These are phyloP conservation scores for Dexiosoma caninum DNA, from an alignment of 2,888 invertebrate species.

Conservation along the genomic window DNA sequence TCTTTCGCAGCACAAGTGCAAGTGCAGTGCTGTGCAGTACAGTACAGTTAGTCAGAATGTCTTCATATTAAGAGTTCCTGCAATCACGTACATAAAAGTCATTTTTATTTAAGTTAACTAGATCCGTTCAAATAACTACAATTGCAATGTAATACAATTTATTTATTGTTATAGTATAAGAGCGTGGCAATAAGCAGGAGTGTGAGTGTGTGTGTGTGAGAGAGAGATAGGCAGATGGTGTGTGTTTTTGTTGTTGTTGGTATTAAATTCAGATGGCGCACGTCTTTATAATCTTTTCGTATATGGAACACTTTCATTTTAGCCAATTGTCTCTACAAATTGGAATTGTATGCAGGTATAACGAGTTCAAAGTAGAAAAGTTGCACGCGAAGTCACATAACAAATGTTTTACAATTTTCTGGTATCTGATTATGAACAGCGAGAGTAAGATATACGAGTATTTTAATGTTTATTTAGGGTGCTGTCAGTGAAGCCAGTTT, in stretches of 20 bases:
- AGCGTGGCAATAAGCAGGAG: conserved; percentile 33
- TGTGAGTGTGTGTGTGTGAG: too few relatives aligned
- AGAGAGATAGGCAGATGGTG: too few relatives aligned
- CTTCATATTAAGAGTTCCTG: conserved; percentile 16
- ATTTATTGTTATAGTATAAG: conserved; percentile 19
- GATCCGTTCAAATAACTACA: conserved; percentile 55
- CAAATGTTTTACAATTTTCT: too few relatives aligned
- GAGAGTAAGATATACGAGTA: too few relatives aligned
- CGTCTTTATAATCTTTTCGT: background rate
- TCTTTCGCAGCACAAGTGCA: background rate
- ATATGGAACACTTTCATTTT: background rate
- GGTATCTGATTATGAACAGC: too few relatives aligned
- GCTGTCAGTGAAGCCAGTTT: too few relatives aligned
- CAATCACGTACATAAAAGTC: conserved; percentile 58
- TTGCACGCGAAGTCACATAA: too few relatives aligned
- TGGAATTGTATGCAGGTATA: background rate
- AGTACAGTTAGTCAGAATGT: conserved; percentile 1
- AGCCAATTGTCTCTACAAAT: background rate
- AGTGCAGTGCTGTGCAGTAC: conserved; percentile 1
- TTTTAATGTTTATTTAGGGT: too few relatives aligned
- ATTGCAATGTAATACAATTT: conserved; percentile 23
- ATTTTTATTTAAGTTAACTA: conserved; percentile 62
- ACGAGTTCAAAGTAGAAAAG: background rate
- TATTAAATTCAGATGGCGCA: too few relatives aligned
- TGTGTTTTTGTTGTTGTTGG: too few relatives aligned